These are phyloP conservation scores for Drosophila nebulosa DNA, from an alignment of 1,140 invertebrate genomes.

Conservation along the genomic window DNA sequence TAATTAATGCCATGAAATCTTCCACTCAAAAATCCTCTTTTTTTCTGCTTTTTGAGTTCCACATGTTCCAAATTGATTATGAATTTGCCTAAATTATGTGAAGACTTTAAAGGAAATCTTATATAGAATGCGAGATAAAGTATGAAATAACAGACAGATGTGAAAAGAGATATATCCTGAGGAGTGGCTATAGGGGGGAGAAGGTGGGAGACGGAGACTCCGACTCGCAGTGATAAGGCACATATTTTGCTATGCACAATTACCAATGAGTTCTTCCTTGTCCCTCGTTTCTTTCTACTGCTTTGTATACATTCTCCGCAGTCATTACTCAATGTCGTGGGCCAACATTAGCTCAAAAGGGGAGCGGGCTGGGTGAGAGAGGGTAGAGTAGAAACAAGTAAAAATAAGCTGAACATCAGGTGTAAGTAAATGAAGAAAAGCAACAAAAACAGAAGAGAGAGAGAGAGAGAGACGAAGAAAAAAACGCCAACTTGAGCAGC, in stretches of 20 bases:
- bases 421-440: conserved; percentile 59
- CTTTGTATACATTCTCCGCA: conserved; percentile 20
- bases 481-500: conserved; percentile 59
- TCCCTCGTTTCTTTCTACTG: background rate
- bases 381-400: conserved; percentile 24
- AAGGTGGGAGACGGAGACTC: background rate
- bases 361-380: background rate
- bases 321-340: conserved; percentile 48
- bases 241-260: background rate
- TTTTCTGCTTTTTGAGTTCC: too few species aligned
- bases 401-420: conserved; percentile 65
- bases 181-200: too few species aligned
- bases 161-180: background rate
- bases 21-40: background rate
- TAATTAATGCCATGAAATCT: too few species aligned
- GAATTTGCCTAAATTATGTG: too few species aligned
- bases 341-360: background rate
- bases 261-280: background rate
- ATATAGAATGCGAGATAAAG: too few species aligned
- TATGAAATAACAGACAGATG: background rate
- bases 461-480: background rate
- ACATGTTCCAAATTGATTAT: too few species aligned
- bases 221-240: background rate
- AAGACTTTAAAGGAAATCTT: too few species aligned
- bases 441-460: background rate